Conservation (phyloP, 2,797 vertebrate species). For the Bovichtus diacanthus region DNA sequence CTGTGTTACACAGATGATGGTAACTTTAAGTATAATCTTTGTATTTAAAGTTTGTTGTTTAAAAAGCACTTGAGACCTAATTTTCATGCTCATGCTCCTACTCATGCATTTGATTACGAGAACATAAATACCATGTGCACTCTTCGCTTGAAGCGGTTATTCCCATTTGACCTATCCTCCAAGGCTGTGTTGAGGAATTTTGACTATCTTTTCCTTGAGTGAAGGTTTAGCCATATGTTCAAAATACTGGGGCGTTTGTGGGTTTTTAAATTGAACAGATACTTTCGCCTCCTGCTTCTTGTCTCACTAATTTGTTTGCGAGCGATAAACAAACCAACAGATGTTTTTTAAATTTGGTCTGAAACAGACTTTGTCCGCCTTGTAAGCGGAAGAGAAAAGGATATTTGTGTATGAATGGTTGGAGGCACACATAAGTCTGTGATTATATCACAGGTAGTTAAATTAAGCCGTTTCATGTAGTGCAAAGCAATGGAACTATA, state of each 20-base stretch:
- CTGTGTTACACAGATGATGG: constrained; percentile 10
- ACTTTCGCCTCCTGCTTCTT: constrained; percentile 4
- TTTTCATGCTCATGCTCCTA: constrained; percentile 23
- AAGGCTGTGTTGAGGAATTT: constrained; percentile 27
- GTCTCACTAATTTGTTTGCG: constrained; percentile 36
- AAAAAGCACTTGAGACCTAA: constrained; percentile 17
- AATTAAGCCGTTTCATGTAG: constrained; percentile 9
- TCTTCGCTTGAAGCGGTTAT: constrained; percentile 42
- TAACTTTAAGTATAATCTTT: constrained; percentile 10
- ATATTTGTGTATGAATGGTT: constrained; percentile 3
- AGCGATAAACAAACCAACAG: constrained; percentile 24
- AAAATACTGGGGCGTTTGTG: not conserved
- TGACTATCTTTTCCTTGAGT: constrained; percentile 18
- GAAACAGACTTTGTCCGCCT: not conserved
- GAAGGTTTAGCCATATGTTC: constrained; percentile 38
- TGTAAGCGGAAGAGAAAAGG: not conserved
- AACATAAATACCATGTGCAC: constrained; percentile 52
- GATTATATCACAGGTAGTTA: constrained; percentile 14
- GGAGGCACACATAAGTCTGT: constrained; percentile 1
- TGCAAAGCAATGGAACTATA: not conserved
- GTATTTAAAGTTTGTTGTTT: constrained; percentile 38
- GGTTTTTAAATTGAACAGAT: constrained; percentile 10
- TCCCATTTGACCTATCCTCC: constrained; percentile 60
- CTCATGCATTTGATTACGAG: constrained; percentile 41
- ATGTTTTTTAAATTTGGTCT: constrained; percentile 26